Evolutionary conservation across 2,888 invertebrate genomes (phyloP), one percentile per base, ranked within the genome.

Genomic region (Drosophila multiciliata): DNA sequence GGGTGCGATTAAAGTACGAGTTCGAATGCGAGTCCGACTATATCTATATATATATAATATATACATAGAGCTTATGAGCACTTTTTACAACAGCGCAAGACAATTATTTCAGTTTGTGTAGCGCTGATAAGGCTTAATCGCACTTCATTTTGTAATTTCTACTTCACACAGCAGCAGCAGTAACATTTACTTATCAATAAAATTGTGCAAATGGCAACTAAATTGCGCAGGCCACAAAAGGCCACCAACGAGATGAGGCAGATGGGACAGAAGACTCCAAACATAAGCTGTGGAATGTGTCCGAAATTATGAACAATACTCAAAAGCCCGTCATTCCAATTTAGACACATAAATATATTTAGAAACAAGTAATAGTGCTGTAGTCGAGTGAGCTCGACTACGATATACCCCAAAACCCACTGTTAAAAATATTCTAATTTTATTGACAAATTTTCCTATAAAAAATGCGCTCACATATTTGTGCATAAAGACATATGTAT

Each of bases 111-210:
- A 71, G 62, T 29, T 70, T 58, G 52, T 52, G 55, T 57, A 52
- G 29, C 58, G 42, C 29, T 57, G 75, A 76, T 76, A 76, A 75
- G 40, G 17, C n/a, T 76, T 76, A 76, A 76, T 72, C 76, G 64
- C 48, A 29, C 63, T 67, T 59, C 71, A 66, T 78, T 72, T 70
- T 79, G 79, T 73, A 79, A 80, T 80, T 76, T 65, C 76, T 48
- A 36, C 65, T 61, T 38, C 64, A 48, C 17, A 26, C 33, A 32
- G n/a, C 26, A 48, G 29, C 36, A 60, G 12, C 23, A 26, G 15
- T 12, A n/a, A 29, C 29, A 32, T 29, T 38, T 57, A 26, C 75
- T 75, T 75, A 75, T 75, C 75, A 70, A 60, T 6, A 57, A 50
- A 64, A 75, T 72, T 76, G 76, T 67, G 76, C 72, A 76, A 76